Conservation (phyloP, 2,113 vertebrate genomes). For the Pygoscelis antarcticus region DNA sequence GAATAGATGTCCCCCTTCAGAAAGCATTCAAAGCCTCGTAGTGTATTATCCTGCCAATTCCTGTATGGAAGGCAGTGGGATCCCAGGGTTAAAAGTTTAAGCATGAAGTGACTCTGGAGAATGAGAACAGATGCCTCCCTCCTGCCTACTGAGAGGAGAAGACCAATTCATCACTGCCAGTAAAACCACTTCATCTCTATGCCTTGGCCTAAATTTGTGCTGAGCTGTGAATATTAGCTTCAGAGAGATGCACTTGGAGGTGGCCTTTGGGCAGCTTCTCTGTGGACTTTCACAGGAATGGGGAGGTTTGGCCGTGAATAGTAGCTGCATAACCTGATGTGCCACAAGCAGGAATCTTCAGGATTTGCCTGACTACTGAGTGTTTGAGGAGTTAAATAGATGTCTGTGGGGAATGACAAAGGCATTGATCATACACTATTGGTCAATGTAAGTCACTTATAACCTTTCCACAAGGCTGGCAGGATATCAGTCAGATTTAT, state of each 20-base stretch:
- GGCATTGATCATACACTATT: rapidly evolving
- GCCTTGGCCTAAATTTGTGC: neutral
- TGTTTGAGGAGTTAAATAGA: neutral
- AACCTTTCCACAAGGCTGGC: neutral
- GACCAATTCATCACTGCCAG: neutral
- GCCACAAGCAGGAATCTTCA: neutral
- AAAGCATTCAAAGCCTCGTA: neutral
- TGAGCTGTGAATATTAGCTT: neutral
- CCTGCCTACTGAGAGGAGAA: neutral
- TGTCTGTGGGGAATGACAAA: neutral
- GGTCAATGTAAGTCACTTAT: neutral
- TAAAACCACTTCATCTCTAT: neutral
- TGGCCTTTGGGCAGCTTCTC: neutral
- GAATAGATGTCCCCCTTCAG: too few relatives aligned
- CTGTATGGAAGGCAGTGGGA: neutral
- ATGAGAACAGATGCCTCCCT: neutral
- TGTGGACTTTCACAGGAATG: neutral
- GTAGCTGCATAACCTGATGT: neutral
- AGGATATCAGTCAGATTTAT: neutral
- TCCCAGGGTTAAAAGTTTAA: neutral
- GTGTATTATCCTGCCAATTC: neutral
- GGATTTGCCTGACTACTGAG: neutral
- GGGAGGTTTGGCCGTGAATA: neutral
- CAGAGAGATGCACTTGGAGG: neutral
- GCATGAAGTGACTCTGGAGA: neutral